These are phyloP conservation scores for Philhelius pedissequus DNA, from an alignment of 2,888 invertebrate genomes.

Conservation along the genomic window DNA sequence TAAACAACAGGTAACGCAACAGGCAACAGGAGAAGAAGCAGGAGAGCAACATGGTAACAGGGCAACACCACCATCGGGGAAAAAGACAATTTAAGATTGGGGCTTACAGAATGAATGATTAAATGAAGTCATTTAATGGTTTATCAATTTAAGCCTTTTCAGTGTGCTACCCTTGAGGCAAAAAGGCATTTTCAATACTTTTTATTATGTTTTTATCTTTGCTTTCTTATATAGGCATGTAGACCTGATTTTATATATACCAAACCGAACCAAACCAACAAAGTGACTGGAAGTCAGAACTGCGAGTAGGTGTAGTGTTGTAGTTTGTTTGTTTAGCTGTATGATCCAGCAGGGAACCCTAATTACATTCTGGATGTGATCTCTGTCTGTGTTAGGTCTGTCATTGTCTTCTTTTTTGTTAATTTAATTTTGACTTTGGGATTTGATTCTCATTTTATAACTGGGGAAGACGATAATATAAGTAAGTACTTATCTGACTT, in stretches of 20 bases:
- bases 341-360: background rate
- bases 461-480: too few relatives aligned
- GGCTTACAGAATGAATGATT: slow-evolving; percentile 64
- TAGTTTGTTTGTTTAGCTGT: background rate
- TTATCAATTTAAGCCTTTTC: slow-evolving; percentile 61
- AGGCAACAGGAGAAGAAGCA: background rate
- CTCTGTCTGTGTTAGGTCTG: background rate
- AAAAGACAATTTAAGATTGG: slow-evolving; percentile 55
- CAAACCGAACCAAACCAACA: background rate
- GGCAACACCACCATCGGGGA: slow-evolving; percentile 15
- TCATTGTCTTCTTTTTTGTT: too few relatives aligned
- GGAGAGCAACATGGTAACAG: background rate
- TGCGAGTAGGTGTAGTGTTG: background rate
- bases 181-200: slow-evolving; percentile 15
- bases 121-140: slow-evolving; percentile 70
- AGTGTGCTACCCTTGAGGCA: slow-evolving; percentile 36
- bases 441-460: too few relatives aligned
- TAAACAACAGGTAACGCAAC: background rate
- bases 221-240: background rate
- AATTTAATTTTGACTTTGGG: too few relatives aligned
- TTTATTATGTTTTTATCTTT: slow-evolving; percentile 18
- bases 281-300: background rate
- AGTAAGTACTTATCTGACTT: too few relatives aligned
- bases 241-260: background rate
- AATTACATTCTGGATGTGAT: background rate